These are phyloP conservation scores for Panurus biarmicus DNA, from an alignment of 2,113 vertebrate species.

Conservation along the genomic window DNA sequence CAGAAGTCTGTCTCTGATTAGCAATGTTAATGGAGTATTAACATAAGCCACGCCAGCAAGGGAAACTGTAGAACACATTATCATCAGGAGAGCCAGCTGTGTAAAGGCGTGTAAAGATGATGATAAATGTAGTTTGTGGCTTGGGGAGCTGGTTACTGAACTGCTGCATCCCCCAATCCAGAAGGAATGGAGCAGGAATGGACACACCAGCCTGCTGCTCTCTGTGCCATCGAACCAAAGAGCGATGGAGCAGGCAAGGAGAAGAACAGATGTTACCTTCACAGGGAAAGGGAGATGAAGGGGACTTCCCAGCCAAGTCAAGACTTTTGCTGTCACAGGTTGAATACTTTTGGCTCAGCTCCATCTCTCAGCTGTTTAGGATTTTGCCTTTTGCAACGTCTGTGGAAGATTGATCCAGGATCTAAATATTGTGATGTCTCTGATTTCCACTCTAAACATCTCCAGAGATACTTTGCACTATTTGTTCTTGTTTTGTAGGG, in stretches of 20 bases:
- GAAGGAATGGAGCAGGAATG: neutral
- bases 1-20: constrained; percentile 62
- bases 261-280: constrained; percentile 9
- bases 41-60: constrained; percentile 58
- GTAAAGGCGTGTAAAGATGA: constrained; percentile 46
- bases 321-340: neutral
- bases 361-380: neutral
- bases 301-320: neutral
- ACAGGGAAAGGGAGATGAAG: neutral
- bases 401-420: neutral
- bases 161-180: neutral
- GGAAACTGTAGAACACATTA: constrained; percentile 59
- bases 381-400: neutral
- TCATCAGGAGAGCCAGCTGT: constrained; percentile 59
- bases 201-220: neutral
- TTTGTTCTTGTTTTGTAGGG: neutral
- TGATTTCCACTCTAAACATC: neutral
- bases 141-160: constrained; percentile 1
- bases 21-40: constrained; percentile 63
- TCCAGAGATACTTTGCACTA: neutral
- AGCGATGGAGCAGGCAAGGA: neutral
- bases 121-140: constrained; percentile 38
- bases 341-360: neutral
- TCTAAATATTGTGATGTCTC: neutral
- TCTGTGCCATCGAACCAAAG: neutral